A percentile compares a stretch with the other conserved stretches of the same genome.
These are phyloP conservation scores for Emydura subglobosa DNA, from an alignment of 2,113 vertebrate genomes.

Conservation along the genomic window DNA sequence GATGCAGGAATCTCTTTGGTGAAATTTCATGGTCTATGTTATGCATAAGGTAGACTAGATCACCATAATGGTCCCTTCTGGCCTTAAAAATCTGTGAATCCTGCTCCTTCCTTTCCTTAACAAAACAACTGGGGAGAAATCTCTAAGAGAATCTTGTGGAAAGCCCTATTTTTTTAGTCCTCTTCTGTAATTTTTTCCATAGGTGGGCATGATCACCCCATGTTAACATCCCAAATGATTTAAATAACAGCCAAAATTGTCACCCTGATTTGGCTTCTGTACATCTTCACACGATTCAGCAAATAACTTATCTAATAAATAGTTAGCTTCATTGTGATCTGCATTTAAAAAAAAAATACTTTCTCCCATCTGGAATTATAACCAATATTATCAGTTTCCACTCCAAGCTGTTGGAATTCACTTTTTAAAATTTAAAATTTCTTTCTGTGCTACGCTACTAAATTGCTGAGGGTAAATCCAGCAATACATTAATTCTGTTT, in stretches of 20 bases:
- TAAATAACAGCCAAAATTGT: background rate
- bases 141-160: background rate
- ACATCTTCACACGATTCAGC: background rate
- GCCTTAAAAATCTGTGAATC: background rate
- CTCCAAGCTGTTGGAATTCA: background rate
- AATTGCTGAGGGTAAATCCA: background rate
- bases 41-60: background rate
- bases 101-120: background rate
- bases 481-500: background rate
- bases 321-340: background rate
- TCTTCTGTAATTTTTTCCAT: background rate
- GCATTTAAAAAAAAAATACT: background rate
- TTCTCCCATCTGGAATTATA: background rate
- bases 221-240: background rate
- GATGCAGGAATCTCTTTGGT: background rate
- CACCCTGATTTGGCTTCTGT: background rate
- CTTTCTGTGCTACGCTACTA: background rate
- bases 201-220: background rate
- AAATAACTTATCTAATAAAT: background rate
- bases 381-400: background rate
- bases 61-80: background rate
- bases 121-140: background rate
- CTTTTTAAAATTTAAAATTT: background rate
- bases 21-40: background rate
- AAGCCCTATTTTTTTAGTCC: background rate